phyloP scores from a whole-genome alignment of 2,113 vertebrate species.

The Perca schrenkii region DNA sequence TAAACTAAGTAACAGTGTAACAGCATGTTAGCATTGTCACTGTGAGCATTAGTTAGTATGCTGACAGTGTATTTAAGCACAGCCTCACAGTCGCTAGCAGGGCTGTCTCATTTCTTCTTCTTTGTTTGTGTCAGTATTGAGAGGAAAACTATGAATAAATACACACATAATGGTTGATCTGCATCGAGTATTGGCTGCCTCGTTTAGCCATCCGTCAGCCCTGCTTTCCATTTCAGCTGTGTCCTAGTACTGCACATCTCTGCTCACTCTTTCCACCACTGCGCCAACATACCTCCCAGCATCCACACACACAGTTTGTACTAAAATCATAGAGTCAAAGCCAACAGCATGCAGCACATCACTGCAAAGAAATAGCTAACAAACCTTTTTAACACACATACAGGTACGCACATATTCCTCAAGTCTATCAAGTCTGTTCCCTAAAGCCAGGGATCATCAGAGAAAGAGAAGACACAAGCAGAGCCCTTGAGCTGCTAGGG shows the following conservation, averaged over 20 bases:
- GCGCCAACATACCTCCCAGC: not conserved
- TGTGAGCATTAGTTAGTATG: not conserved
- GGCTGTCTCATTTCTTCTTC: not conserved
- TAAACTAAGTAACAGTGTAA: not conserved
- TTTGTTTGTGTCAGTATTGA: not conserved
- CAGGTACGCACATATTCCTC: not conserved
- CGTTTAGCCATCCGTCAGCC: slow-evolving; percentile 33
- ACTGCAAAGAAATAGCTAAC: not conserved
- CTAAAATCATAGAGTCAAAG: not conserved
- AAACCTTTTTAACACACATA: slow-evolving; percentile 26
- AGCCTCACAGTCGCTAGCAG: not conserved
- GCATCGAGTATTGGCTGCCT: slow-evolving; percentile 25
- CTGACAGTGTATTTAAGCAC: not conserved
- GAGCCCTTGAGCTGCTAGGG: slow-evolving; percentile 65
- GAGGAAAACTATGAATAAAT: not conserved
- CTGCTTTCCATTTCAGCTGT: slow-evolving; percentile 28
- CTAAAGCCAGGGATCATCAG: slow-evolving; percentile 53
- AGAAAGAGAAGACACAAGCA: slow-evolving; percentile 63
- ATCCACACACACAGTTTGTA: not conserved
- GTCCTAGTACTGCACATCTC: slow-evolving; percentile 8
- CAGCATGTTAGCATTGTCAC: not conserved
- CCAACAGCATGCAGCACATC: not conserved
- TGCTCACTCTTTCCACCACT: not conserved
- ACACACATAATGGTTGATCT: not conserved
- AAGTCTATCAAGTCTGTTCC: slow-evolving; percentile 43